Conservation (phyloP, 2,888 invertebrate species). For the Therioaphis trifolii region DNA sequence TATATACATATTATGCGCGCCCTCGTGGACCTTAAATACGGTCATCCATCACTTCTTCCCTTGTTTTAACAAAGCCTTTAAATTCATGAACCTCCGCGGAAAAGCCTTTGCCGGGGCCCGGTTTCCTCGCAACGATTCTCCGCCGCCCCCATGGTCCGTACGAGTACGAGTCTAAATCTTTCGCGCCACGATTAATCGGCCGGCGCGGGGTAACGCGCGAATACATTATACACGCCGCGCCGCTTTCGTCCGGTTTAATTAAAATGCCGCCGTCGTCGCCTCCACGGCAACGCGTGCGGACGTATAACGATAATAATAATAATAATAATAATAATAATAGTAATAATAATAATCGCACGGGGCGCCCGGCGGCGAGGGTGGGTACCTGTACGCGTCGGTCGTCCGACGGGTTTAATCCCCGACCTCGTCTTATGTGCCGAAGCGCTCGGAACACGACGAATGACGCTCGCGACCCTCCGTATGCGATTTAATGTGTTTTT, state of each 20-base stretch:
- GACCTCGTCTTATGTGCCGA: background rate
- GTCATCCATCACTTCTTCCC: slow-evolving; percentile 61
- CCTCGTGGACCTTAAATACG: slow-evolving; percentile 35
- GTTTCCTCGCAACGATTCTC: too few relatives aligned
- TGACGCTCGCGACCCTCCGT: background rate
- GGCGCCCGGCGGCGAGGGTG: too few relatives aligned
- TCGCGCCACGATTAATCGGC: slow-evolving; percentile 34
- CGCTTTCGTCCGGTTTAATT: slow-evolving; percentile 33
- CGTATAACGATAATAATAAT: too few relatives aligned
- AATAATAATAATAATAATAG: too few relatives aligned
- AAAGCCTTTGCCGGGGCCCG: too few relatives aligned
- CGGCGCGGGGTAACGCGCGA: background rate
- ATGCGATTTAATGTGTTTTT: background rate
- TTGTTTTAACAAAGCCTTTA: slow-evolving; percentile 44
- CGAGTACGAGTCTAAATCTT: background rate
- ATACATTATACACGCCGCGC: too few relatives aligned
- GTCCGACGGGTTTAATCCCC: slow-evolving; percentile 20
- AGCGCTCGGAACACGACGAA: too few relatives aligned
- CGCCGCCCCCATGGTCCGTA: background rate
- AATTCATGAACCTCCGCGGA: slow-evolving; percentile 56
- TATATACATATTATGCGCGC: too few relatives aligned
- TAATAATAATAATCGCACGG: too few relatives aligned
- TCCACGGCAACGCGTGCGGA: background rate
- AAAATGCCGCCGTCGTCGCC: background rate
- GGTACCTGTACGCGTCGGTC: background rate